Base-by-base conservation (phyloP, 23 tunicate genomes). In the Halocynthia roretzi region DNA sequence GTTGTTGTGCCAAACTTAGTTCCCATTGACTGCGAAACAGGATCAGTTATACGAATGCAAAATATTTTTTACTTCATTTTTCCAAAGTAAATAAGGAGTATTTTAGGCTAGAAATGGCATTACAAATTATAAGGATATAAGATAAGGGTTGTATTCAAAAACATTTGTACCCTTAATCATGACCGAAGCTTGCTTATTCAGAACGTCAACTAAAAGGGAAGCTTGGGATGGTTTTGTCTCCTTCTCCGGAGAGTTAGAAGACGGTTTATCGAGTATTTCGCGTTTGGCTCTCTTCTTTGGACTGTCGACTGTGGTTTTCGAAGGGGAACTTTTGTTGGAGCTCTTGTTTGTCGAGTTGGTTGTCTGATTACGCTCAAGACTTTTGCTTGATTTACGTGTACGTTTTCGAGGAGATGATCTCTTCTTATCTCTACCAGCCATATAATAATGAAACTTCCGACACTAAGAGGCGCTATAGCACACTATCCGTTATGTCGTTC, bases 371-470 rank as follows among this genome's bases (percentile, higher is more conserved):
- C 79, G 67, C 22, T 83, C 87, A 11, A 50, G 21, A 60, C 87
- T 83, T 8, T 31, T 69, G 48, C 80, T 83, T 6, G 82, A 68
- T 76, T 83, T 83, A 10, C 87, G 73, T 60, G 87, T 62, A 15
- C 87, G 82, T 77, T 83, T 83, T 40, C 87, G 77, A 15, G 87
- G 87, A 56, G 87, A 83, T 77, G 82, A 69, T 83, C 80, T 83
- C 82, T 76, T 83, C 67, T 82, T 82, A 7, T 81, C 77, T 68
- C 87, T 83, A 65, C 87, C 87, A 83, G 87, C 87, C 87, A 83
- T 83, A 83, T 62, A 80, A 65, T 50, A 77, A 76, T 18, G 51
- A 69, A 6, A 31, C 44, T 31, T 31, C 44, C 44, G 44, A 31
- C 44, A 31, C 44, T 31, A 31, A 31, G 44, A 31, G 44, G 44